Conservation (phyloP, 2,113 vertebrate species). For the Colius striatus region DNA sequence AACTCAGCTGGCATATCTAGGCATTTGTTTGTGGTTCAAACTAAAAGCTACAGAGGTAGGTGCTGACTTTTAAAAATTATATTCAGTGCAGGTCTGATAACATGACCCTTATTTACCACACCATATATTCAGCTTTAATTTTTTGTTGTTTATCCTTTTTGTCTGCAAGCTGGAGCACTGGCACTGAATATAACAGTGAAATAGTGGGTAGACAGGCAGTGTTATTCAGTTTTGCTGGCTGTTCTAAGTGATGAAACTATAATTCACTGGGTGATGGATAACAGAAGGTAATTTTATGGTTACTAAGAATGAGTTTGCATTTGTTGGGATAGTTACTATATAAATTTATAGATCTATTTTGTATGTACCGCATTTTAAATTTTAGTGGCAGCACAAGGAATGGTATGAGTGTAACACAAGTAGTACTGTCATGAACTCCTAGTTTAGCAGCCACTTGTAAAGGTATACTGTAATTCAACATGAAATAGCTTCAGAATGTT, state of each 20-base stretch:
- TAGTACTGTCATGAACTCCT: conserved; percentile 71
- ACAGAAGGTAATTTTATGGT: conserved; percentile 89
- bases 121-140: conserved; percentile 71
- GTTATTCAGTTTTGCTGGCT: conserved; percentile 77
- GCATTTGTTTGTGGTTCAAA: conserved; percentile 55
- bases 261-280: conserved; percentile 85
- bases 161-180: conserved; percentile 61
- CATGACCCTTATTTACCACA: conserved; percentile 69
- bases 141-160: conserved; percentile 68
- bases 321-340: conserved; percentile 84
- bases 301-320: conserved; percentile 86
- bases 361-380: conserved; percentile 85
- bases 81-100: conserved; percentile 64
- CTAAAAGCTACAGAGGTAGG: conserved; percentile 37
- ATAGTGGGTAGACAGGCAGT: conserved; percentile 55
- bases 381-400: conserved; percentile 78
- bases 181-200: conserved; percentile 62
- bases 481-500: conserved; percentile 84
- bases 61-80: conserved; percentile 49
- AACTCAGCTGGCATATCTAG: background rate
- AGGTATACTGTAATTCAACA: conserved; percentile 85
- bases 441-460: conserved; percentile 78
- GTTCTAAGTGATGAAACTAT: conserved; percentile 77
- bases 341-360: conserved; percentile 87
- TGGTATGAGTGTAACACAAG: conserved; percentile 66